Conservation (phyloP, 2,797 vertebrate genomes). For the Sebastolobus altivelis region DNA sequence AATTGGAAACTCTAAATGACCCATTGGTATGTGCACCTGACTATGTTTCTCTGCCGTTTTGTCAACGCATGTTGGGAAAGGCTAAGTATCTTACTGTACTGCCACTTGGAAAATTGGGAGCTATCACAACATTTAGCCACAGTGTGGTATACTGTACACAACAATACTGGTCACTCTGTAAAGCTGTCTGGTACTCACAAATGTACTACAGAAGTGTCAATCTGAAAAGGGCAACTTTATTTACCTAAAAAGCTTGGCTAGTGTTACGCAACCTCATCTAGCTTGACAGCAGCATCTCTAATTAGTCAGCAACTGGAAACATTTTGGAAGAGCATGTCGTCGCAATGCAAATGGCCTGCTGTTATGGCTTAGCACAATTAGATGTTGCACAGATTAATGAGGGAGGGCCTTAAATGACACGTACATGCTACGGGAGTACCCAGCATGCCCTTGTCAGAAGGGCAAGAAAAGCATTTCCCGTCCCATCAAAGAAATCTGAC, state of each 20-base stretch:
- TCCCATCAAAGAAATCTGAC: conserved; percentile 13
- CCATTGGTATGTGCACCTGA: background rate
- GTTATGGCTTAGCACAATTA: conserved; percentile 77
- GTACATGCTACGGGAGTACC: conserved; percentile 21
- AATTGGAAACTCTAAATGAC: background rate
- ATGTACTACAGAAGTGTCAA: background rate
- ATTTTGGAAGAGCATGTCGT: conserved; percentile 24
- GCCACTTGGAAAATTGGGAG: background rate
- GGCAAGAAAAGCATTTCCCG: conserved; percentile 17
- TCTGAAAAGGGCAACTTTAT: background rate
- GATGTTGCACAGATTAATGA: conserved; percentile 76
- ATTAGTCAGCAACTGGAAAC: conserved; percentile 39
- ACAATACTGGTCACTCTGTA: background rate
- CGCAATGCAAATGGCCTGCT: conserved; percentile 53
- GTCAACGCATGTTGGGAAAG: background rate
- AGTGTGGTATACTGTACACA: background rate
- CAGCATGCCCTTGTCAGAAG: conserved; percentile 39
- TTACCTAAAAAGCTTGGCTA: conserved; percentile 2
- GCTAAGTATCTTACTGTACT: background rate
- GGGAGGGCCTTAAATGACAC: conserved; percentile 56
- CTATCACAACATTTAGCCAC: background rate
- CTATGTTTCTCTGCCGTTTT: background rate
- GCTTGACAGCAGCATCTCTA: conserved; percentile 21
- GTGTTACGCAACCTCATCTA: conserved; percentile 9
- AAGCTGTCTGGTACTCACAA: background rate